Evolutionary conservation across 2,113 vertebrate genomes (phyloP).

Genomic region (Cinclus cinclus): DNA sequence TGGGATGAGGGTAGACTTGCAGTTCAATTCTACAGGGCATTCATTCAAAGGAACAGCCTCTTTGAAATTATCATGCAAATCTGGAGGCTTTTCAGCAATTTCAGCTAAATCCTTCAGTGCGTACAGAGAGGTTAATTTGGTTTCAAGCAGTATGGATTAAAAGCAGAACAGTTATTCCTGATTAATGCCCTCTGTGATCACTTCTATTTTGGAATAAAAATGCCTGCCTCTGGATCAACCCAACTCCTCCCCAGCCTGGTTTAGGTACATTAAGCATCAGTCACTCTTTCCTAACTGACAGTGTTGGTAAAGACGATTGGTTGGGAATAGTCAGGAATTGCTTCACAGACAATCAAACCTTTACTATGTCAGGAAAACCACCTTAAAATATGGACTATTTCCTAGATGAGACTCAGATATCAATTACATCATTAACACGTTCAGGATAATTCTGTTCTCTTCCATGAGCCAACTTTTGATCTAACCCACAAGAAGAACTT

Average conservation of each 20-base stretch:
- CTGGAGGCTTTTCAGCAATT: conserved; percentile 29
- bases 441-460: background rate
- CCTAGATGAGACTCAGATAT: background rate
- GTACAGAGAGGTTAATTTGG: conserved; percentile 31
- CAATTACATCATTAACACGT: background rate
- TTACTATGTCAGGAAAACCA: background rate
- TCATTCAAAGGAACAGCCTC: background rate
- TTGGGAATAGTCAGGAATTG: background rate
- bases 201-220: conserved; percentile 14
- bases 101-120: conserved; percentile 23
- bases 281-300: background rate
- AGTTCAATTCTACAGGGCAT: background rate
- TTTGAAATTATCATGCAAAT: conserved; percentile 28
- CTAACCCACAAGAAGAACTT: background rate
- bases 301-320: background rate
- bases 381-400: background rate
- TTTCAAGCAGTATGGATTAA: conserved; percentile 34
- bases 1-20: background rate
- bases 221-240: background rate
- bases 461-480: background rate
- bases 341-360: background rate
- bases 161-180: conserved; percentile 14
- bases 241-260: background rate
- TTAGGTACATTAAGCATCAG: background rate
- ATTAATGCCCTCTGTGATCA: background rate